Percentiles rank a stretch among this genome's conserved stretches.
These are phyloP conservation scores for Isoperla grammatica DNA, from an alignment of 2,888 invertebrate species.

Conservation along the genomic window DNA sequence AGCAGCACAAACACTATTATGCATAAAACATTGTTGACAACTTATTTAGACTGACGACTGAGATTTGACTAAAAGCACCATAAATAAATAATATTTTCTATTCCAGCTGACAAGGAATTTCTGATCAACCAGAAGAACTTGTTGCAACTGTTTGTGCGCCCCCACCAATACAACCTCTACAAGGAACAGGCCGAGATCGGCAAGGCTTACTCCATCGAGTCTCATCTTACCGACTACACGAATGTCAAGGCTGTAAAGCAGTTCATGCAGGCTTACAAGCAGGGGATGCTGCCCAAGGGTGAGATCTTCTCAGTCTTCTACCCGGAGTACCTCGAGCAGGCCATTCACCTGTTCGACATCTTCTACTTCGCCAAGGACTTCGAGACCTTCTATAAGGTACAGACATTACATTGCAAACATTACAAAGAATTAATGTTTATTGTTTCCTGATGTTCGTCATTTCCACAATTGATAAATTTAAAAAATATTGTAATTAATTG, in stretches of 20 bases:
- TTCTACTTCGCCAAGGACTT: constrained; percentile 57
- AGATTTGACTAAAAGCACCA: no score
- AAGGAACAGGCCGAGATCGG: constrained; percentile 44
- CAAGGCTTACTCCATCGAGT: constrained; percentile 42
- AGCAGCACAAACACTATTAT: no score
- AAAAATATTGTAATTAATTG: no score
- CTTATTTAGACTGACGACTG: no score
- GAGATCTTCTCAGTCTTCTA: constrained; percentile 47
- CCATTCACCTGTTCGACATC: constrained; percentile 49
- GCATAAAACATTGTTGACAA: not conserved
- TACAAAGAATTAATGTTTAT: no score
- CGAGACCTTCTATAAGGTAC: constrained; percentile 50
- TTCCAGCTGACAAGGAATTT: constrained; percentile 39
- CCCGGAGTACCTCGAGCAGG: constrained; percentile 45
- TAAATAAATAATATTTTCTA: no score
- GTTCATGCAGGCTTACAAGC: constrained; percentile 34
- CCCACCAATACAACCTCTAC: constrained; percentile 42
- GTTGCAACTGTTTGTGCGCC: constrained; percentile 46
- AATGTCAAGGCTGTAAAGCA: constrained; percentile 34
- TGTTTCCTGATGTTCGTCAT: no score
- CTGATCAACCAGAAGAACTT: constrained; percentile 46
- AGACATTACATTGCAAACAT: not conserved
- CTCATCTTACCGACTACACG: constrained; percentile 43
- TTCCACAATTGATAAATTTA: no score
- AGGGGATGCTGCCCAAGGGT: constrained; percentile 46